Evolutionary conservation across 2,888 invertebrate genomes (phyloP), one percentile per base, ranked within the genome.

Genomic region (Dicycla oo): DNA sequence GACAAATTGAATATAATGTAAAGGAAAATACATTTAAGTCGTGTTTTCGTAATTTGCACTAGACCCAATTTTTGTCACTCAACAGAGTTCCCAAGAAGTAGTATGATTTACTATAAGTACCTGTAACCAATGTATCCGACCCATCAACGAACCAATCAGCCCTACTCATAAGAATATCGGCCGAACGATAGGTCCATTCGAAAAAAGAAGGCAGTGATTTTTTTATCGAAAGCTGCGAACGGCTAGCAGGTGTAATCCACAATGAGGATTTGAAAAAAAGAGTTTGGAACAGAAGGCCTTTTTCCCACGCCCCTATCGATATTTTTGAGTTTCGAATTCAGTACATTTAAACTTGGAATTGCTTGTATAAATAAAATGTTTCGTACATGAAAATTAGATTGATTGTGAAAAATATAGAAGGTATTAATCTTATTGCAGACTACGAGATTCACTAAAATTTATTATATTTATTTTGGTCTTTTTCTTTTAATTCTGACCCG

Each of bases 231-330:
- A 94, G 95, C 95, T 95, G 95, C 95, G 93, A 93, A 94, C 93
- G 93, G 92, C 92, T 92, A 94, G 94, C 95, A 96, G 95, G 95
- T 95, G 95, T 95, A 95, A 92, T 94, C 91, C 91, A 94, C 94
- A 94, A 95, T 93, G 92, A 93, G 92, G 91, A 92, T 95, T 95
- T 93, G 93, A 94, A 94, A 94, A 83, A 94, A 94, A 93, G 92
- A 93, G 91, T 90, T 91, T 90, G 89, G 92, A 94, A 93, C 95
- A 95, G 95, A 91, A 95, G 95, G 95, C 95, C 92, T 93, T 94
- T 94, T 96, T 95, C 95, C 95, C 95, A 96, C 95, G 95, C 91
- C 93, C 92, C 91, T 91, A 92, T 91, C 91, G 92, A 92, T 91
- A 91, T 92, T 94, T 78, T 93, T 90, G 89, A 92, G 89, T 90